phyloP scores from a whole-genome alignment of 2,797 vertebrate species.

The Hylomyscus alleni region DNA sequence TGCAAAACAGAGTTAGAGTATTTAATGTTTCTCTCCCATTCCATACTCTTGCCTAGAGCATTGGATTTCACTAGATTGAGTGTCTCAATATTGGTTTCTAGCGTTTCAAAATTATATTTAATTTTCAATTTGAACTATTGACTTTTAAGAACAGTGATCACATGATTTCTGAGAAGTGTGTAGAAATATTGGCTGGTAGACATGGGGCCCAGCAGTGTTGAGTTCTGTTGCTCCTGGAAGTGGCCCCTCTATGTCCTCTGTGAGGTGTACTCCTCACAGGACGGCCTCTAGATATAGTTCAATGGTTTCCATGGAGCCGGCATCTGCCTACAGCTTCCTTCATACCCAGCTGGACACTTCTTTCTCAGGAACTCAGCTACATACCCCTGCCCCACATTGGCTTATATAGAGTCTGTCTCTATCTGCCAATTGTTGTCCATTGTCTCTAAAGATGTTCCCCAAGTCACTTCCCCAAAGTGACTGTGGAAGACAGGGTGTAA shows the following conservation, averaged over 20 bases:
- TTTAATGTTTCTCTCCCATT: background rate
- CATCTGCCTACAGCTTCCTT: too few relatives aligned
- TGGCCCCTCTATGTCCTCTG: background rate
- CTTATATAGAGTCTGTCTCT: background rate
- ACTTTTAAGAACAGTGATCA: background rate
- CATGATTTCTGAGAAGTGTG: background rate
- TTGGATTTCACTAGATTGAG: background rate
- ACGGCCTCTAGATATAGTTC: background rate
- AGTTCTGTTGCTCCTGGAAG: background rate
- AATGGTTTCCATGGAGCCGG: background rate
- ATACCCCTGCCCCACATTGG: background rate
- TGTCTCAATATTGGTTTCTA: background rate
- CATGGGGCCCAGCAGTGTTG: background rate
- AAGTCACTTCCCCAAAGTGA: background rate
- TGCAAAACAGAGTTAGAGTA: constrained; percentile 3
- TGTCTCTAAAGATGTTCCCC: background rate
- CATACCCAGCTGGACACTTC: background rate
- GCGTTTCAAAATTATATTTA: background rate
- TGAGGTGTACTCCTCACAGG: background rate
- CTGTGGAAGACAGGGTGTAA: background rate
- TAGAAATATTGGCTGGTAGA: background rate
- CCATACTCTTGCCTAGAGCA: background rate
- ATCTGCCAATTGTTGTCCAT: background rate
- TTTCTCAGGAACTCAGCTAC: background rate
- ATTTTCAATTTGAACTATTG: background rate